Percentiles rank a stretch among this genome's conserved stretches.
These are phyloP conservation scores for Operophtera brumata DNA, from an alignment of 2,888 invertebrate species.

Conservation along the genomic window DNA sequence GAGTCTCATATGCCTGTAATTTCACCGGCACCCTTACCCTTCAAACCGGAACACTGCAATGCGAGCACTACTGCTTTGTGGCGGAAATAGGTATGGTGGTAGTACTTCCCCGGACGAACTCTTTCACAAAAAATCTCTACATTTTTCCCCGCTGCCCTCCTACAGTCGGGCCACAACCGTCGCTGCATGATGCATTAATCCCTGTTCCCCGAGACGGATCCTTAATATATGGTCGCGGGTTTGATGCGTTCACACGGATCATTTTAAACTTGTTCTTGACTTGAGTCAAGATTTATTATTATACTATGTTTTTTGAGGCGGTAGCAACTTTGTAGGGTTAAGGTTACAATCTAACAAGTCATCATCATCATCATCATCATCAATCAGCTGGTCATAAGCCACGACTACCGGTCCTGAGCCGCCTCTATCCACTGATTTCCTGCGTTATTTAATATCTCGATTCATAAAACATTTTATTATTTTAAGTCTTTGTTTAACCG, in stretches of 20 bases:
- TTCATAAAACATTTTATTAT: too few relatives aligned
- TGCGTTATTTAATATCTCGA: too few relatives aligned
- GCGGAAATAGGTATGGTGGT: too few relatives aligned
- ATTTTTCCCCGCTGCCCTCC: constrained; percentile 29
- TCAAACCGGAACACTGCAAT: too few relatives aligned
- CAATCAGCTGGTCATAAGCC: not conserved
- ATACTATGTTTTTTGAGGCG: constrained; percentile 16
- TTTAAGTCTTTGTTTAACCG: too few relatives aligned
- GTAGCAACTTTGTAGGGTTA: not conserved
- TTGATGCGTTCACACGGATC: constrained; percentile 61
- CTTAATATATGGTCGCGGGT: constrained; percentile 73
- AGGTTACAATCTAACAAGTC: not conserved
- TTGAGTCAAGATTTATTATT: constrained; percentile 26
- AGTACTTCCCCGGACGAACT: too few relatives aligned
- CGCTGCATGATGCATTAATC: constrained; percentile 76
- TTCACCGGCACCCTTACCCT: too few relatives aligned
- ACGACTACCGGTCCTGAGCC: too few relatives aligned
- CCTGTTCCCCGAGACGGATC: constrained; percentile 67
- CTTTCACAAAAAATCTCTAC: too few relatives aligned
- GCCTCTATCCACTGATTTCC: too few relatives aligned
- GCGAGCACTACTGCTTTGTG: too few relatives aligned
- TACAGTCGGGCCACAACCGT: constrained; percentile 30
- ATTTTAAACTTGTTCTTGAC: constrained; percentile 46
- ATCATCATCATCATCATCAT: not conserved
- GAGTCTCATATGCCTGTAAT: too few relatives aligned